Conservation (phyloP, 2,888 invertebrate species). For the Epinotia brunnichana region DNA sequence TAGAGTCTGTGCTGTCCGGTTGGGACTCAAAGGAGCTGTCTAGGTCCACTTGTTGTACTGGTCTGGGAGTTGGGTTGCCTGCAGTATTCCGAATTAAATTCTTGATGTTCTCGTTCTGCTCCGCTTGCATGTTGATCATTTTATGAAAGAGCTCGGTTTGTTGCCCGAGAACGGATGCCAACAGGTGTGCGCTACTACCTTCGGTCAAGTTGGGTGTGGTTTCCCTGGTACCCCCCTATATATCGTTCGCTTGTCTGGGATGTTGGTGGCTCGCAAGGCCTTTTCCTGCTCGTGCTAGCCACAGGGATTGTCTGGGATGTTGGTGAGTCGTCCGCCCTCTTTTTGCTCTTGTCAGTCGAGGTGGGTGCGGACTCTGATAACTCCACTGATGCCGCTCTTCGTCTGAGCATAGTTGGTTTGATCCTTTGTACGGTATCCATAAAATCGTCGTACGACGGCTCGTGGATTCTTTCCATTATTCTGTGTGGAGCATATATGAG, state of each 20-base stretch:
- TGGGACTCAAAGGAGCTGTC: conserved; percentile 3
- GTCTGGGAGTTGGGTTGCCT: not conserved
- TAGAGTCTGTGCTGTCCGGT: not conserved
- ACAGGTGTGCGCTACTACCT: not conserved
- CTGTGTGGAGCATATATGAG: not conserved
- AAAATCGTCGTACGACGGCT: not conserved
- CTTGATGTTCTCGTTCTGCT: not conserved
- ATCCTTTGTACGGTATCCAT: not conserved
- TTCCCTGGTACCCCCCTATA: too few relatives aligned
- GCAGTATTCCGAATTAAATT: not conserved
- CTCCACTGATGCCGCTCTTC: not conserved
- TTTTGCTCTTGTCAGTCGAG: not conserved
- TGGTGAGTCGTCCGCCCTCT: not conserved
- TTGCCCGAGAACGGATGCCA: not conserved
- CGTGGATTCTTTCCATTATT: not conserved
- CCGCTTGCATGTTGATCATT: conserved; percentile 4
- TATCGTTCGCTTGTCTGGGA: not conserved
- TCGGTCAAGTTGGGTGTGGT: not conserved
- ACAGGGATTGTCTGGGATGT: not conserved
- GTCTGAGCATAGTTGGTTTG: not conserved
- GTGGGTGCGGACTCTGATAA: not conserved
- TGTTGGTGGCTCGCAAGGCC: not conserved
- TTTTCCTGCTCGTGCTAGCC: not conserved
- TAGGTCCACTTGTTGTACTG: not conserved
- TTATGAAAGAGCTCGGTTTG: not conserved